A percentile compares a stretch with the other conserved stretches of the same genome.
Conservation (phyloP, 2,113 vertebrate species). For the Poeciliopsis turrubarensis region DNA sequence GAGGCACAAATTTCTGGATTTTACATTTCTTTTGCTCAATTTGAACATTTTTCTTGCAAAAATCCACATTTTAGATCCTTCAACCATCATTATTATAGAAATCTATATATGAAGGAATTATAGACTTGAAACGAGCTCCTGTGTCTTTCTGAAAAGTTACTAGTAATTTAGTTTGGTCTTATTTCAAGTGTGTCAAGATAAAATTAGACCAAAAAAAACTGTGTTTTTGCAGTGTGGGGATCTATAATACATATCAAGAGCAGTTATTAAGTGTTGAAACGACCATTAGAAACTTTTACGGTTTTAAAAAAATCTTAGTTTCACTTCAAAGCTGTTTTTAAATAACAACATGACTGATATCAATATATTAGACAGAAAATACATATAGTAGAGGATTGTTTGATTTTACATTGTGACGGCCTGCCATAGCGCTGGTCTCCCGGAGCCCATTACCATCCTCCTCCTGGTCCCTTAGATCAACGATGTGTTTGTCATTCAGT, state of each 20-base stretch:
- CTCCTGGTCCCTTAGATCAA: constrained; percentile 22
- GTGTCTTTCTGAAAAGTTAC: too few relatives aligned
- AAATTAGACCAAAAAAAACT: too few relatives aligned
- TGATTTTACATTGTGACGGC: neutral
- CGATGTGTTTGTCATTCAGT: constrained; percentile 53
- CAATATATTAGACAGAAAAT: neutral
- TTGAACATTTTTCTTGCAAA: neutral
- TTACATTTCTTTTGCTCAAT: neutral
- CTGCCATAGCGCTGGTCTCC: neutral
- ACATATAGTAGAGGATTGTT: neutral
- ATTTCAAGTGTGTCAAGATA: too few relatives aligned
- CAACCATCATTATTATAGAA: neutral
- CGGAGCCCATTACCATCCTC: constrained; percentile 26
- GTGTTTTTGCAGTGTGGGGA: too few relatives aligned
- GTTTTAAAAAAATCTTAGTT: too few relatives aligned
- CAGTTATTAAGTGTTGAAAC: too few relatives aligned
- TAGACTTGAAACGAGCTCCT: too few relatives aligned
- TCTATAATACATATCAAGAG: too few relatives aligned
- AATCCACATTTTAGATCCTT: neutral
- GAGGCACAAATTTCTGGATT: neutral
- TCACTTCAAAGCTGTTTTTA: too few relatives aligned
- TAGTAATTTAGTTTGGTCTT: too few relatives aligned
- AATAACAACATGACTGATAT: neutral
- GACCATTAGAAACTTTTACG: too few relatives aligned
- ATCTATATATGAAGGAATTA: too few relatives aligned